Evolutionary conservation across 1,140 invertebrate genomes (phyloP).

Genomic region (Battus philenor): DNA sequence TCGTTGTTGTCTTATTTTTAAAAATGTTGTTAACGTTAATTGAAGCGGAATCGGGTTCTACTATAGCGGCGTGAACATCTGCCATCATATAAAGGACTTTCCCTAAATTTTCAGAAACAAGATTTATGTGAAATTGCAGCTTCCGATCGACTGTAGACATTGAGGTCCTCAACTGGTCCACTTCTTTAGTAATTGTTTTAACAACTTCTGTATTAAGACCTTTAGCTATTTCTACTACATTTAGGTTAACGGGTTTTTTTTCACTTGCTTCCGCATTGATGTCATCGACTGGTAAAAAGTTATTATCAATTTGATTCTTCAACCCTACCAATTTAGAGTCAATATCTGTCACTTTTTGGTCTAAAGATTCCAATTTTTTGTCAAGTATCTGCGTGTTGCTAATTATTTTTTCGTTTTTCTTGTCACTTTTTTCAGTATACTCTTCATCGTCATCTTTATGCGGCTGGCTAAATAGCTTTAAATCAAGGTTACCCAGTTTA

Average conservation of each 20-base stretch:
- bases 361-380: conserved; percentile 80
- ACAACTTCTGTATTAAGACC: conserved; percentile 85
- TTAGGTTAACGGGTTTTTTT: conserved; percentile 88
- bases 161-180: conserved; percentile 83
- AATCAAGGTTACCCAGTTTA: conserved; percentile 83
- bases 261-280: conserved; percentile 90
- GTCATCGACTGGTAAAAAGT: conserved; percentile 86
- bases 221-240: conserved; percentile 86
- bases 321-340: conserved; percentile 85
- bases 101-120: conserved; percentile 87
- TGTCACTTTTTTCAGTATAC: conserved; percentile 46
- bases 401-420: conserved; percentile 41
- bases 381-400: conserved; percentile 75
- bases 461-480: conserved; percentile 80
- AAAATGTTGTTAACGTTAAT: conserved; percentile 67
- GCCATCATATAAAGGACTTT: conserved; percentile 85
- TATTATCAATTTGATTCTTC: conserved; percentile 88
- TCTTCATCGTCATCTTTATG: conserved; percentile 42
- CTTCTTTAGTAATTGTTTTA: conserved; percentile 84
- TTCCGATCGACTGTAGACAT: conserved; percentile 89
- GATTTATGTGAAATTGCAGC: conserved; percentile 88
- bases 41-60: conserved; percentile 79
- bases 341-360: conserved; percentile 88
- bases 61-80: conserved; percentile 87
- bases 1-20: conserved; percentile 68